These are phyloP conservation scores for Panthera leo DNA, from an alignment of 2,113 vertebrate species.

Conservation along the genomic window DNA sequence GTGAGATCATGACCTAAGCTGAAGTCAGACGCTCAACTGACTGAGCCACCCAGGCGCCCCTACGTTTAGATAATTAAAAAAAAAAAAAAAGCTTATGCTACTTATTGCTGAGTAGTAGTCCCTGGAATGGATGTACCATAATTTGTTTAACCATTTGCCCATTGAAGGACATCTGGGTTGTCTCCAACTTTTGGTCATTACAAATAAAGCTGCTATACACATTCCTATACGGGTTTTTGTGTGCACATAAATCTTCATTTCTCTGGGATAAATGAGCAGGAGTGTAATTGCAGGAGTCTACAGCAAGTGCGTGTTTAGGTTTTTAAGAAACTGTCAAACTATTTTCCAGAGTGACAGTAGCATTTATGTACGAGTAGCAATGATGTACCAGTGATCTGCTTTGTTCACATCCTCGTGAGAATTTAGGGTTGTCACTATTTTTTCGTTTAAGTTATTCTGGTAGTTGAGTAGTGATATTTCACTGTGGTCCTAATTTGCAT, in stretches of 20 bases:
- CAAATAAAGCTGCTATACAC: neutral
- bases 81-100: neutral
- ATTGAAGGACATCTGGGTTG: neutral
- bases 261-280: neutral
- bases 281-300: neutral
- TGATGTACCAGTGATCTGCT: neutral
- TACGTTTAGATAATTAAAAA: neutral
- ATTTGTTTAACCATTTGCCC: neutral
- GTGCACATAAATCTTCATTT: neutral
- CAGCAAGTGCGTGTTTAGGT: neutral
- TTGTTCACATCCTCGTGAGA: neutral
- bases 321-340: neutral
- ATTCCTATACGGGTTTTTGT: neutral
- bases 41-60: too few relatives aligned
- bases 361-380: neutral
- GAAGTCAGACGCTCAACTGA: too few relatives aligned
- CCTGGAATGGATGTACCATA: neutral
- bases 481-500: neutral
- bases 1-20: too few relatives aligned
- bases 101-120: neutral
- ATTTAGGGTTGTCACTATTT: neutral
- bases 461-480: neutral
- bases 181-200: neutral
- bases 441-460: neutral
- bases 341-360: neutral